phyloP scores from a whole-genome alignment of 2,888 invertebrate species.

The Neoaliturus tenellus region DNA sequence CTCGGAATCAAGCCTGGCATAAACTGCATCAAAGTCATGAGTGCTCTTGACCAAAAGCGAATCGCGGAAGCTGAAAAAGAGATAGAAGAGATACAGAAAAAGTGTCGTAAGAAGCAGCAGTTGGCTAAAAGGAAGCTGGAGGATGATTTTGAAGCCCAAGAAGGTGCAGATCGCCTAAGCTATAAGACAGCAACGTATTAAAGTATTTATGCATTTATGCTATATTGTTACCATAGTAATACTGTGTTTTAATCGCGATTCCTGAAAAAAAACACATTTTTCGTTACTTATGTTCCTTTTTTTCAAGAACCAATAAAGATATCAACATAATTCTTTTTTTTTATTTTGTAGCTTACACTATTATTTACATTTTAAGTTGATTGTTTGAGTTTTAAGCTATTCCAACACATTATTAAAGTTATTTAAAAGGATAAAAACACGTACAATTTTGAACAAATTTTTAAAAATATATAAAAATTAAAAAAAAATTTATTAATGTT shows the following conservation, averaged over 20 bases:
- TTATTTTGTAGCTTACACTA: not conserved
- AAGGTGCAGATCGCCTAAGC: constrained; percentile 28
- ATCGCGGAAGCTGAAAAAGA: constrained; percentile 38
- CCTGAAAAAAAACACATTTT: constrained; percentile 1
- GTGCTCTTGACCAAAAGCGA: not conserved
- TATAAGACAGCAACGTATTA: constrained; percentile 36
- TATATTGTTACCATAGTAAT: not conserved
- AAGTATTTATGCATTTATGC: not conserved
- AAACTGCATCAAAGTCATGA: constrained; percentile 27
- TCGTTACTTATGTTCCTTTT: constrained; percentile 16
- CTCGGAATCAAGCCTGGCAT: constrained; percentile 23
- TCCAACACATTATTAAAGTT: not conserved
- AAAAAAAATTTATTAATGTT: too few relatives aligned
- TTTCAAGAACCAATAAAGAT: constrained; percentile 21
- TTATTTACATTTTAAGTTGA: not conserved
- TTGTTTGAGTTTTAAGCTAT: not conserved
- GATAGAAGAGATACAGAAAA: not conserved
- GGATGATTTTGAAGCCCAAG: constrained; percentile 22
- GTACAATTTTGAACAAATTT: not conserved
- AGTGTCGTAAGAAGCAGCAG: not conserved
- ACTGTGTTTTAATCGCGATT: not conserved
- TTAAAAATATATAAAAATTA: not conserved
- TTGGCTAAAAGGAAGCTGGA: constrained; percentile 22
- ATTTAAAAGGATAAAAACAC: not conserved
- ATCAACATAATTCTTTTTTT: not conserved